A percentile compares a stretch with the other conserved stretches of the same genome.
Conservation (phyloP, 2,888 invertebrate species). For the Archips xylosteana region DNA sequence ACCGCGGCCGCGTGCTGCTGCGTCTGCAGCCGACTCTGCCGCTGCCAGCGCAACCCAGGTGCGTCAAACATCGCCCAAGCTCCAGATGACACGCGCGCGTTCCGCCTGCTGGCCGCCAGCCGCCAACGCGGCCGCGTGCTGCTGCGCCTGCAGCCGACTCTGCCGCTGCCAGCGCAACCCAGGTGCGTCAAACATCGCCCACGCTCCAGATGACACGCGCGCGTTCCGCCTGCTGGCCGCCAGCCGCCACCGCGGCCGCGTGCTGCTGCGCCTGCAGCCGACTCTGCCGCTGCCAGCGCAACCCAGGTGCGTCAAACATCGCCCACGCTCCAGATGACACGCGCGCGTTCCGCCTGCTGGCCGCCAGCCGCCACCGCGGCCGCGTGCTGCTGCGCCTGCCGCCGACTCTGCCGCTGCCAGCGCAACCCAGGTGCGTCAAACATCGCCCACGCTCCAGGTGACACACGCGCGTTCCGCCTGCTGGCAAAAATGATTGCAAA, state of each 20-base stretch:
- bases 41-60: slow-evolving; percentile 25
- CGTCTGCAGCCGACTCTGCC: slow-evolving; percentile 46
- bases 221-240: slow-evolving; percentile 62
- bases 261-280: slow-evolving; percentile 54
- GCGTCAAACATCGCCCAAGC: too few species aligned
- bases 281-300: slow-evolving; percentile 20
- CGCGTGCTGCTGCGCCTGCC: slow-evolving; percentile 58
- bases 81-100: slow-evolving; percentile 52
- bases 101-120: slow-evolving; percentile 59
- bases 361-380: slow-evolving; percentile 61
- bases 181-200: slow-evolving; percentile 3
- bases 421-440: slow-evolving; percentile 21
- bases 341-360: slow-evolving; percentile 62
- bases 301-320: slow-evolving; percentile 14
- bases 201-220: slow-evolving; percentile 44
- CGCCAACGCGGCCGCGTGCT: slow-evolving; percentile 64
- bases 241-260: slow-evolving; percentile 63
- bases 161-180: slow-evolving; percentile 22
- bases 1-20: slow-evolving; percentile 64
- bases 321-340: slow-evolving; percentile 19
- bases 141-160: slow-evolving; percentile 49
- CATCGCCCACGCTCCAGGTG: too few species aligned
- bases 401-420: slow-evolving; percentile 33
- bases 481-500: too few species aligned
- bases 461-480: too few species aligned